These are phyloP conservation scores for Naja naja DNA, from an alignment of 2,113 vertebrate genomes.

Conservation along the genomic window DNA sequence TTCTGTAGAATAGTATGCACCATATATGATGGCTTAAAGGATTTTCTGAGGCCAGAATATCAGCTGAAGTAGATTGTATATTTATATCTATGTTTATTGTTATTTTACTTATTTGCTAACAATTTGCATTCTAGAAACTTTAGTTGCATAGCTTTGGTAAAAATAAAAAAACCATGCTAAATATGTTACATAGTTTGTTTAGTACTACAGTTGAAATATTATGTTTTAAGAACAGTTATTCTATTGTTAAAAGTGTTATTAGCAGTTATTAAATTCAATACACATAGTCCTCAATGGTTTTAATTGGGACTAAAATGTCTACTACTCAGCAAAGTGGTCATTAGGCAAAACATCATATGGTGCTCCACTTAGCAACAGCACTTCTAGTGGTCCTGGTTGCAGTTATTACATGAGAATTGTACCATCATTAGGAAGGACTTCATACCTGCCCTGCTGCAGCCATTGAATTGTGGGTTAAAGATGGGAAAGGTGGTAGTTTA, in stretches of 20 bases:
- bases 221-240: background rate
- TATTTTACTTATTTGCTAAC: background rate
- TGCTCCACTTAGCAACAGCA: background rate
- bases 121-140: conserved; percentile 17
- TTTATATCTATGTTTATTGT: background rate
- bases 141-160: conserved; percentile 1
- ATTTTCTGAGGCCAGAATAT: conserved; percentile 78
- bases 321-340: background rate
- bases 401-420: background rate
- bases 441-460: background rate
- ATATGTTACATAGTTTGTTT: background rate
- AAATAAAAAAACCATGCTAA: background rate
- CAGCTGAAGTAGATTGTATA: background rate
- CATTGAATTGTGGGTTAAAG: background rate
- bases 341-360: background rate
- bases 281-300: background rate
- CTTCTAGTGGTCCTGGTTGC: background rate
- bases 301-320: background rate
- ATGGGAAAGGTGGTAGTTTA: background rate
- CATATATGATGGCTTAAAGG: conserved; percentile 74
- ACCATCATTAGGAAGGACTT: background rate
- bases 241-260: background rate
- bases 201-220: background rate
- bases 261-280: background rate
- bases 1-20: conserved; percentile 41